Base-by-base conservation (phyloP, 1,140 invertebrate species). In the Conopomorpha cramerella region DNA sequence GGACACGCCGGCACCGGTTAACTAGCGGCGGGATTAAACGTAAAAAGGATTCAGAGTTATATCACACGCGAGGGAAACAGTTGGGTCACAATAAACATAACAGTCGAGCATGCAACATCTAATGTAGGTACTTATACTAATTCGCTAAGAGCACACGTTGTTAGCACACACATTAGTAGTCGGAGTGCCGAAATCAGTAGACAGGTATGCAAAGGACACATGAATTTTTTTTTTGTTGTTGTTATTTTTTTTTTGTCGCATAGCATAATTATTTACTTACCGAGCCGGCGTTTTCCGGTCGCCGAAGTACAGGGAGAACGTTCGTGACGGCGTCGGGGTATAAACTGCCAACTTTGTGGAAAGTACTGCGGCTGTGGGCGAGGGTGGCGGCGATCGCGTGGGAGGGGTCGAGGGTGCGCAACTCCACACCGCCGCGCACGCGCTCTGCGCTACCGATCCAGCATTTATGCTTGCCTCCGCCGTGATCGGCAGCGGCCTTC, bases 51-150 rank as follows among this genome's bases (percentile, higher is more conserved):
- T 6, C 39, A 56, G 54, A 45, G 50, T 43, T 46, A 54, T 53
- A 49, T 49, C 37, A 55, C 46, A 45, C 45, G 18, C 46, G 51
- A 66, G 57, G 30, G 27, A 68, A 57, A 60, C 45, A 60, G 53
- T 46, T 47, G 65, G 43, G 54, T 34, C 38, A 38, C 47, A 35
- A 41, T 56, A 59, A 53, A 73, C 61, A 73, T 51, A 70, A 50
- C 64, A 39, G n/a, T n/a, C n/a, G 66, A 66, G 55, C 70, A 71
- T 71, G 70, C 70, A 71, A 56, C 63, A 23, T 23, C 4, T 6
- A 4, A 23, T 23, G 4, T 23, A 23, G 10, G 19, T 4, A 23
- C 19, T 23, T 4, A 17, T 15, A n/a, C 34, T 35, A 72, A 42
- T 51, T 42, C 46, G 37, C 64, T 65, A 72, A 50, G 30, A 39